Base-by-base conservation (phyloP, 35 echinoderm and acorn worm genomes). In the Eucidaris tribuloides region DNA sequence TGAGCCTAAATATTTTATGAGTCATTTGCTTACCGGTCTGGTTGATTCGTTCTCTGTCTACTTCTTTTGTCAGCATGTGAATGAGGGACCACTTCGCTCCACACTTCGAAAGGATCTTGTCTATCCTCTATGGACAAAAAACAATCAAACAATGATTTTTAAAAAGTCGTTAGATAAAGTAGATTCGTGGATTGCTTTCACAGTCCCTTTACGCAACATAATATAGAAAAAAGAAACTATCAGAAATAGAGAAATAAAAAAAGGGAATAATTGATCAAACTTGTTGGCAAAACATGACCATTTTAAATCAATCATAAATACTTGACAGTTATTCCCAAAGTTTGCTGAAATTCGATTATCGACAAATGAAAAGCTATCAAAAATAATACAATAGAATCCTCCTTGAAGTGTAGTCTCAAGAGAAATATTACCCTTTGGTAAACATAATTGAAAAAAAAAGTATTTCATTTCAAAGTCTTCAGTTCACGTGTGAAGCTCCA, bases 81-180 rank as follows among this genome's bases (percentile, higher is more conserved):
- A 90, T 42, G 42, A 99, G 36, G 32, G 96, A 93, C 90, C 96
- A 93, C 35, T 93, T 93, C 1, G 96, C 90, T 44, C 96, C 90
- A 82, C 87, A 99, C 52, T 99, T 93, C 4, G 36, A 24, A n/a
- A 93, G 62, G 13, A 93, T 86, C 54, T 93, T 99, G 83, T 99
- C 96, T 37, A 99, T 99, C 37, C 83, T 83, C 96, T 97, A 83
- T 24, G 58, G 62, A 39, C 64, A 71, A 30, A 27, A 85, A 22
- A 78, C 70, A 79, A 94, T 33, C 18, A 65, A 43, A 78, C 25
- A 13, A 32, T 49, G 41, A 65, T 18, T 43, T 34, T 4, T 68
- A 46, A 5, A 77, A 27, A 27, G 1, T 72, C 23, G 23, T 27
- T 19, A 83, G 24, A 5, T 0, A 6, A 83, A 65, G 17, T 18